Evolutionary conservation across 1,140 invertebrate species (phyloP), one percentile per base, ranked within the genome.

Genomic region (Oedothorax gibbosus): DNA sequence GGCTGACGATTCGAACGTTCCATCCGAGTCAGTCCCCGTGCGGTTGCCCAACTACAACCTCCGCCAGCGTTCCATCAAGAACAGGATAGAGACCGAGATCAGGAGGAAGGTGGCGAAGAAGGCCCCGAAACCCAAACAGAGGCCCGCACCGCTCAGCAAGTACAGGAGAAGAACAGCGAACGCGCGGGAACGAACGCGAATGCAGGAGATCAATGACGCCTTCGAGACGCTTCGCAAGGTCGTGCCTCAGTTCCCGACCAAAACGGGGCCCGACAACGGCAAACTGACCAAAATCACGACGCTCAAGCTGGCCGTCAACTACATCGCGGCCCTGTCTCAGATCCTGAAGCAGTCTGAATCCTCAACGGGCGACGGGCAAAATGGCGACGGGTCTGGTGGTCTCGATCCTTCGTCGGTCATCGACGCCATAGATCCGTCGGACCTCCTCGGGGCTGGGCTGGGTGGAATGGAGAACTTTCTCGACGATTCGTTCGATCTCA

Each of bases 241-340:
- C 9, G 94, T 97, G 0, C 96, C 96, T 1, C 88, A 88, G 54
- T 89, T 90, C 72, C 89, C 89, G 11, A 64, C 65, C 69, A 77
- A 79, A 9, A 20, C 35, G 4, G 66, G 65, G 14, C 73, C 68
- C 0, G 85, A 86, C 20, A 86, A 93, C 89, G 94, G 95, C 88
- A 96, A 96, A 90, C 90, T 96, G 75, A 97, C 96, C 53, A 97
- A 97, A 91, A 96, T 97, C 87, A 96, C 95, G 8, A 96, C 95
- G 4, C 90, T 97, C n/a, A 90, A 94, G 11, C 90, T 96, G 72
- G 95, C 96, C 8, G 95, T 97, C 93, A 94, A 95, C 88, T 98
- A 97, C 89, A 97, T 97, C 79, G 91, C 93, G 20, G 93, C 92
- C 5, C 89, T 94, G 7, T 90, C 91, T 65, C 88, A 91, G 51